Evolutionary conservation across 92 coral and sea anemone genomes (phyloP).

Genomic region (Galaxea fascicularis): DNA sequence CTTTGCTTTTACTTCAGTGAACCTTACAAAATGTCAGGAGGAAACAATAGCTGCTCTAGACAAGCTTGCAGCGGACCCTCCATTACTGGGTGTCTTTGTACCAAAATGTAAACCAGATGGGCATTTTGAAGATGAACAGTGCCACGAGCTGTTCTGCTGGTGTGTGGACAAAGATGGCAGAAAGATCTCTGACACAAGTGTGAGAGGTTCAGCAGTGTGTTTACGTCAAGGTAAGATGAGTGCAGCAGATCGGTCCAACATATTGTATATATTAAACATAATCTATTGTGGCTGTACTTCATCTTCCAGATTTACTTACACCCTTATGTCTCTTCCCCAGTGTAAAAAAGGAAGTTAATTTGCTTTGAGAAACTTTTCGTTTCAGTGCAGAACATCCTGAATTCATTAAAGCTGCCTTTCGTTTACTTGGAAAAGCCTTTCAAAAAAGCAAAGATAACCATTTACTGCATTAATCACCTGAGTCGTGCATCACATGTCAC

Average conservation of each 20-base stretch:
- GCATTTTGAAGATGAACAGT: constrained; percentile 52
- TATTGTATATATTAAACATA: too few species aligned
- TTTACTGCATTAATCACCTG: too few species aligned
- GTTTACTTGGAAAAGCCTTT: too few species aligned
- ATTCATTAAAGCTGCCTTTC: too few species aligned
- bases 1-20: constrained; percentile 22
- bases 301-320: too few species aligned
- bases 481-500: too few species aligned
- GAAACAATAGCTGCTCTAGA: constrained; percentile 56
- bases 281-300: too few species aligned
- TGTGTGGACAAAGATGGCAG: constrained; percentile 50
- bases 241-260: neutral
- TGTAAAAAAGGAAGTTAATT: too few species aligned
- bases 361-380: too few species aligned
- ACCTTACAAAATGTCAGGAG: constrained; percentile 65
- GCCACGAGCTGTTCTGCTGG: constrained; percentile 70
- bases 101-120: constrained; percentile 71
- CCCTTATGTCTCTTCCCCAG: too few species aligned
- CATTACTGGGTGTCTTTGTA: constrained; percentile 58
- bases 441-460: too few species aligned
- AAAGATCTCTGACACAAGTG: constrained; percentile 28
- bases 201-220: constrained; percentile 36
- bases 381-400: too few species aligned
- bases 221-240: constrained; percentile 25
- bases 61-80: constrained; percentile 54